Evolutionary conservation across 2,797 vertebrate genomes (phyloP).

Genomic region (Sebastes kiyomatsui): DNA sequence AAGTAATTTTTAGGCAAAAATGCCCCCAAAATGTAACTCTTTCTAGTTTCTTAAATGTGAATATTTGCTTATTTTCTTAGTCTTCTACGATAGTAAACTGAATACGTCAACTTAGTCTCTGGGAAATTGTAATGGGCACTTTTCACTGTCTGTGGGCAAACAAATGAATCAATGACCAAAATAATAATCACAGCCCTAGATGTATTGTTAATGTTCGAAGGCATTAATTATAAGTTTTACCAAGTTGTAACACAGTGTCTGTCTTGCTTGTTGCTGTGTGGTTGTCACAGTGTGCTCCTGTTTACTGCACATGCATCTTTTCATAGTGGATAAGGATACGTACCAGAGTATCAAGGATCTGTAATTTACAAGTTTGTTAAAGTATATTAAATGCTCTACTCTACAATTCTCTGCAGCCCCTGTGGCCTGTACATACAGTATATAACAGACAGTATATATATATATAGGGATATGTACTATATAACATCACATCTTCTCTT

Average conservation of each 20-base stretch:
- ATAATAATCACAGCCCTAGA: not conserved
- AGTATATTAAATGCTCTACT: not conserved
- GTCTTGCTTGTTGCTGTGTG: not conserved
- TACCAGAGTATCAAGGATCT: not conserved
- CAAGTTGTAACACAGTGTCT: too few species aligned
- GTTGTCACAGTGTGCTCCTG: too few species aligned
- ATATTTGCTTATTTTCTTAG: too few species aligned
- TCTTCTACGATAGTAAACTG: too few species aligned
- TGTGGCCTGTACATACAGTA: not conserved
- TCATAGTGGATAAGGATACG: not conserved
- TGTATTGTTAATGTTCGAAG: not conserved
- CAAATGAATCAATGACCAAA: too few species aligned
- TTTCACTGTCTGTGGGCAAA: not conserved
- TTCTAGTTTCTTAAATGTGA: too few species aligned
- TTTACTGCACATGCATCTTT: not conserved
- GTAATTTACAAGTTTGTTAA: not conserved
- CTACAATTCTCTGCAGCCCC: not conserved
- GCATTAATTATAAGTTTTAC: too few species aligned
- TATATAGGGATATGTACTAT: not conserved
- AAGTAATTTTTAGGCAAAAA: too few species aligned
- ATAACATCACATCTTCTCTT: not conserved
- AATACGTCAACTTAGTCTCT: too few species aligned
- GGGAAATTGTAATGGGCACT: not conserved
- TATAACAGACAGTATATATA: not conserved
- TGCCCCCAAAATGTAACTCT: rapidly evolving